phyloP scores from a whole-genome alignment of 2,888 invertebrate species.

The Polydesmus complanatus region DNA sequence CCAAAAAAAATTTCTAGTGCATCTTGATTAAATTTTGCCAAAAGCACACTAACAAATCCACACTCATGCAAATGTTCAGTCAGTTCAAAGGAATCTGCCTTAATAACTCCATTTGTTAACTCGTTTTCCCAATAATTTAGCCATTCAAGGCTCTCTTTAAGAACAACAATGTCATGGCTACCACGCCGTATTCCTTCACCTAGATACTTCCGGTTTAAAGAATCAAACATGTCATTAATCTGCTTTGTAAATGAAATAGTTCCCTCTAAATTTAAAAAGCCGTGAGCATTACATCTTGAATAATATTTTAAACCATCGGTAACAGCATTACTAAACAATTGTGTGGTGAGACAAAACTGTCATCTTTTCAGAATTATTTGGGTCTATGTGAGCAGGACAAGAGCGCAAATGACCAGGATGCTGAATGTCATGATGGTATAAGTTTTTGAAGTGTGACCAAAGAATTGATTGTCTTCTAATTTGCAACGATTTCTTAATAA shows the following conservation, averaged over 20 bases:
- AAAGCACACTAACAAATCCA: not conserved
- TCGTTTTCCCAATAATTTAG: not conserved
- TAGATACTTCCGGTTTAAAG: conserved; percentile 1
- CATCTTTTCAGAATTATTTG: too few relatives aligned
- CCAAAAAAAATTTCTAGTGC: conserved; percentile 6
- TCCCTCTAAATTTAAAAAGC: not conserved
- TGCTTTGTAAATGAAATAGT: conserved; percentile 1
- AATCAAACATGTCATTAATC: conserved; percentile 8
- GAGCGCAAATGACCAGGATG: too few relatives aligned
- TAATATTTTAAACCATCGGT: conserved; percentile 3
- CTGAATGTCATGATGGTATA: too few relatives aligned
- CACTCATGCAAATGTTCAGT: not conserved
- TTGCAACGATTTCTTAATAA: not conserved
- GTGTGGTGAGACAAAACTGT: not conserved
- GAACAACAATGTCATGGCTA: not conserved
- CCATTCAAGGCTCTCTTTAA: not conserved
- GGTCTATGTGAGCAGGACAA: too few relatives aligned
- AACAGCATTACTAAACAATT: conserved; percentile 4
- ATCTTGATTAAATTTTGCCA: conserved; percentile 2
- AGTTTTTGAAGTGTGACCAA: too few relatives aligned
- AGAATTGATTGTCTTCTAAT: too few relatives aligned
- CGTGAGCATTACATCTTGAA: not conserved
- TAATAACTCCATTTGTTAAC: not conserved
- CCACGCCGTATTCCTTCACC: not conserved
- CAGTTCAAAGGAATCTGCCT: not conserved